These are phyloP conservation scores for Oegoconia quadripuncta DNA, from an alignment of 2,888 invertebrate species.

Conservation along the genomic window DNA sequence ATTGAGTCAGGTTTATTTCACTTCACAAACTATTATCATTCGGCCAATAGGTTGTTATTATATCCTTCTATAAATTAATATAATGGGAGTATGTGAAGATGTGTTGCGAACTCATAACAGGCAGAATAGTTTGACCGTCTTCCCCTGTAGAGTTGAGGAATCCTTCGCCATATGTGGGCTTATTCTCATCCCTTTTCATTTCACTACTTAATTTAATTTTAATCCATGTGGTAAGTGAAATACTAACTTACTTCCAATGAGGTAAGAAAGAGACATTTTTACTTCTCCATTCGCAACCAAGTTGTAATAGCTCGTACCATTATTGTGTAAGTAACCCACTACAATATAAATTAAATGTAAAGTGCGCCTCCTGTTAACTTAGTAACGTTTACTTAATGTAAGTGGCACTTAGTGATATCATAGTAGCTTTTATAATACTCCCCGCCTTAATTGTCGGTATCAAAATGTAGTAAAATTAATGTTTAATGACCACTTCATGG, in stretches of 20 bases:
- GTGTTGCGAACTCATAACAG: too few species aligned
- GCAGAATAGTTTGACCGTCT: too few species aligned
- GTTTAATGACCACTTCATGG: conserved; percentile 15
- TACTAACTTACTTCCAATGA: background rate
- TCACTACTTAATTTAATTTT: too few species aligned
- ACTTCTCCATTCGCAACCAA: background rate
- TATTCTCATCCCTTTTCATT: too few species aligned
- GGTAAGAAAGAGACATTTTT: background rate
- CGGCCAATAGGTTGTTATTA: too few species aligned
- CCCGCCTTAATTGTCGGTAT: conserved; percentile 17
- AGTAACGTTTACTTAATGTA: conserved; percentile 57
- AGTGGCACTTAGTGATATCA: conserved; percentile 58
- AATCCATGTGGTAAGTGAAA: too few species aligned
- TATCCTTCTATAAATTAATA: too few species aligned
- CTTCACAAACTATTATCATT: too few species aligned
- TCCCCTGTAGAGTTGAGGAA: too few species aligned
- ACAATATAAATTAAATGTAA: conserved; percentile 42
- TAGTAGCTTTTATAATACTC: conserved; percentile 26
- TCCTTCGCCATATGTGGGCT: too few species aligned
- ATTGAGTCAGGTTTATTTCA: too few species aligned
- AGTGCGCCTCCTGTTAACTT: conserved; percentile 41
- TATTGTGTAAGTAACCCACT: conserved; percentile 7
- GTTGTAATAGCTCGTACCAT: background rate
- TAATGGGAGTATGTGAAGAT: too few species aligned
- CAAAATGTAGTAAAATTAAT: conserved; percentile 23